Conservation (phyloP, 2,113 vertebrate genomes). For the Toxotes jaculatrix region DNA sequence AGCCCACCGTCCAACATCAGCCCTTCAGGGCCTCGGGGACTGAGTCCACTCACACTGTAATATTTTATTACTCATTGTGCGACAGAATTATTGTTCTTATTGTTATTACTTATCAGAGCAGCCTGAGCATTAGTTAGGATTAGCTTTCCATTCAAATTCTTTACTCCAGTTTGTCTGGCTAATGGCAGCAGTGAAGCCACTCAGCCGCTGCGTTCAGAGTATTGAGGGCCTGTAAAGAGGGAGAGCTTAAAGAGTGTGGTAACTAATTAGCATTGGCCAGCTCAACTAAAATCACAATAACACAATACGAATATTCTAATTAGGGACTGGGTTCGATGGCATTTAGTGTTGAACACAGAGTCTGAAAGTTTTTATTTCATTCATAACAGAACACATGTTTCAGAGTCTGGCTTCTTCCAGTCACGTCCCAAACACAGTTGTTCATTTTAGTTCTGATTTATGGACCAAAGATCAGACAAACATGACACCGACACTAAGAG, state of each 20-base stretch:
- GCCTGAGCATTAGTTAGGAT: background rate
- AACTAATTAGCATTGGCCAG: background rate
- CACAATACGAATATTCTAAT: background rate
- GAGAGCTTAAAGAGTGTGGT: background rate
- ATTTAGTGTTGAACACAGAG: background rate
- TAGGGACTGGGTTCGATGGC: background rate
- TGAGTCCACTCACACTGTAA: background rate
- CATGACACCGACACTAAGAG: background rate
- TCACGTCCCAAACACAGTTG: too few relatives aligned
- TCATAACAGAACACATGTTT: too few relatives aligned
- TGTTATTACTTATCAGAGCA: slow-evolving; percentile 1
- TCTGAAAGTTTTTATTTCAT: background rate
- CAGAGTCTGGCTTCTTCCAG: background rate
- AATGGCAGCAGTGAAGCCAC: background rate
- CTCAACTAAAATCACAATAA: background rate
- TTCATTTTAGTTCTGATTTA: too few relatives aligned
- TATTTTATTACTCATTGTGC: slow-evolving; percentile 1
- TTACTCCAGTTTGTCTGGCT: background rate
- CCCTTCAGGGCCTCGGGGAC: background rate
- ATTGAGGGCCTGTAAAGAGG: background rate
- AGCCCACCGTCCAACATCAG: background rate
- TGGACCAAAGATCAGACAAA: background rate
- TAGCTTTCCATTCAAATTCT: background rate
- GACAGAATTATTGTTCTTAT: background rate
- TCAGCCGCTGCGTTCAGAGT: background rate